Evolutionary conservation across 2,888 invertebrate species (phyloP), one percentile per base, ranked within the genome.

Genomic region (Chrysomela aeneicollis): DNA sequence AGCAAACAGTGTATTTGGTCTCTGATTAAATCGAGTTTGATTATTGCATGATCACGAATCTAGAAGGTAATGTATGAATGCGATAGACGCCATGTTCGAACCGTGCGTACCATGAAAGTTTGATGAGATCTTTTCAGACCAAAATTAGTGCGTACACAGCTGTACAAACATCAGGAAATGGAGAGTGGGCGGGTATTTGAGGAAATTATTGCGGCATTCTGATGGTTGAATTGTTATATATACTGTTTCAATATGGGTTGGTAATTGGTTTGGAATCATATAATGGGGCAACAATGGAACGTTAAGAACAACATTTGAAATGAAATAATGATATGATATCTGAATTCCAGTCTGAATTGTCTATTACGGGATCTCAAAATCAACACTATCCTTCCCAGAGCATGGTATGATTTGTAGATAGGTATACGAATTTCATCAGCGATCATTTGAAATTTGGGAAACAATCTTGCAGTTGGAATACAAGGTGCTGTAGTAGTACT

Each of bases 11-110:
- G 69, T 75, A 73, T 77, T 78, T 78, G 75, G 73, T 72, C 74
- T 76, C 73, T 76, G 77, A 78, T 78, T 78, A 77, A 77, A 78
- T 78, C 73, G 73, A 64, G 71, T 74, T 73, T 76, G 76, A 76
- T 78, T 76, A 78, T 75, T 76, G 76, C 78, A 69, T 72, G 71
- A 74, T 74, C 74, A 75, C 76, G 76, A 64, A 68, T 73, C 64
- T 71, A 63, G 68, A 68, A 72, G 68, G 68, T 67, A 70, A 69
- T 68, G 68, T 67, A 59, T 63, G 51, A 15, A 42, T 2, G 42
- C 62, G 52, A 57, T 26, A 26, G 42, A 57, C 57, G 52, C 22
- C 64, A 63, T 64, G 50, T 54, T 57, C 64, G 47, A 61, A 61
- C 54, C 62, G 55, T 68, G 63, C 63, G 60, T 68, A 63, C 21